Base-by-base conservation (phyloP, 2,113 vertebrate species). In the Trematocara nigrifrons region DNA sequence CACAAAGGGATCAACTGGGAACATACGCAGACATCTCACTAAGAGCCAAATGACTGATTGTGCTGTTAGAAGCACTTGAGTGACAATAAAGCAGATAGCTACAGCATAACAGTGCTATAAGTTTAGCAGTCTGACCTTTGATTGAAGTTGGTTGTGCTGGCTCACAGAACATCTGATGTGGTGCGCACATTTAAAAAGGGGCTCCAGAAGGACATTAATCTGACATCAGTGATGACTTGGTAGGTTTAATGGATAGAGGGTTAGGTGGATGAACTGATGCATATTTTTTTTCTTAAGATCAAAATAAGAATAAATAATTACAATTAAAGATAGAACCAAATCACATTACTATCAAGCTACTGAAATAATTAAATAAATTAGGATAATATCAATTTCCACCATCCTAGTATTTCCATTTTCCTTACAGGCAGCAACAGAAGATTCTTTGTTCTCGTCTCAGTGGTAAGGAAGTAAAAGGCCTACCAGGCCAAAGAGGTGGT, bases 11-110 rank as follows among this genome's bases (percentile, higher is more conserved):
- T 52, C 22, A 35, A 66, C 29, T 66, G 16, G 22, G 77, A 76
- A 80, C 15, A 81, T 20, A 80, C 42, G 45, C 84, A 87, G 83
- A 82, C 80, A 89, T 79, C 79, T 87, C 45, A 80, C 15, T 80
- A 47, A 81, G 4, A 87, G 42, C 13, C 51, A 53, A 80, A 20
- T 31, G 3, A 59, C 11, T 81, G 66, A 40, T 52, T 64, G 51
- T 61, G 35, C 29, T 77, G 80, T 35, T 26, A 57, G 76, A 40
- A 81, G 10, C 38, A 18, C 38, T 18, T 2, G 12, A 64, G 51
- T 40, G 35, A 29, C 35, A 69, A 26, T 20, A 76, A n/a, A 76
- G 10, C 31, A 79, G n/a, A 81, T 35, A 85, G 42, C 3, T 16
- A 54, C 6, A 38, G 59, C 40, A 80, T 64, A 53, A 3, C 42